Evolutionary conservation across 2,797 vertebrate species (phyloP), one percentile per base, ranked within the genome.

Genomic region (Hypotaenidia okinawae): DNA sequence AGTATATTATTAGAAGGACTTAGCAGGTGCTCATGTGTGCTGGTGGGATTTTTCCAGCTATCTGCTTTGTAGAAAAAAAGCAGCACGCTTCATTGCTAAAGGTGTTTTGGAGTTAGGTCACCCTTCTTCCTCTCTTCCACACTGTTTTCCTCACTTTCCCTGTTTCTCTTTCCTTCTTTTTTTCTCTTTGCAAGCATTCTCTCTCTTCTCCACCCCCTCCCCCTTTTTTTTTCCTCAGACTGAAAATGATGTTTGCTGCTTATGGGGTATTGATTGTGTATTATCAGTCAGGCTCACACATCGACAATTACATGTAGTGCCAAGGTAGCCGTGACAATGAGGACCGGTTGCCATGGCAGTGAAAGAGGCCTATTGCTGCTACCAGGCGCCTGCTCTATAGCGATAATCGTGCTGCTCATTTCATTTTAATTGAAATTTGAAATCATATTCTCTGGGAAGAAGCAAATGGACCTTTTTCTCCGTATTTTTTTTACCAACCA

Each of bases 391-490:
- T 98, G 98, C 96, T 97, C 95, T 97, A 88, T 96, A 97, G 98
- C 79, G 98, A 98, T 98, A 99, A 98, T 98, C 95, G 16, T 94
- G 74, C 92, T 97, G 96, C 98, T 98, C 98, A 98, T 98, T 98
- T 98, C 94, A 96, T 97, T 98, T 98, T 98, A 98, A 98, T 98
- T 98, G 98, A 98, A 98, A 98, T 97, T 98, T 98, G 96, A 98
- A 98, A 98, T 98, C 95, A 97, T 97, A 97, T 98, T 98, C 97
- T 97, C 92, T 92, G 87, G 76, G 89, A 98, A 97, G 93, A 96
- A 98, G 97, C 94, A 97, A 98, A 98, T 97, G 90, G 96, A 96
- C 95, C 93, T 90, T 81, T 93, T 93, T 84, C 70, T 96, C 81
- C 18, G 22, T 79, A 64, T 62, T 68, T 66, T 63, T 76, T 68